Evolutionary conservation across 2,113 vertebrate species (phyloP).

Genomic region (Malurus alboscapulatus): DNA sequence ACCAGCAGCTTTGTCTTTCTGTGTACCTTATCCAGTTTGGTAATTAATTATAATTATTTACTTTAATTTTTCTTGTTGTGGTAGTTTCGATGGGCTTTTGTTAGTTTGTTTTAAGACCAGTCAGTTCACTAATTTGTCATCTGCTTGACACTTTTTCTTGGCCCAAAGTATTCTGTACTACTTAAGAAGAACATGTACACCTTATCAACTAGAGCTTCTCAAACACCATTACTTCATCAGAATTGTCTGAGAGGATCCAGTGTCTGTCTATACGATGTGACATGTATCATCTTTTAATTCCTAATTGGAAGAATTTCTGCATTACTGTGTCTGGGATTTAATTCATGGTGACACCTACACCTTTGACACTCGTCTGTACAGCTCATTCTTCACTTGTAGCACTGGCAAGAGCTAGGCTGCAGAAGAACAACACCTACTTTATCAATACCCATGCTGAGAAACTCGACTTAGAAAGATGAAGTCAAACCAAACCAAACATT

Average conservation of each 20-base stretch:
- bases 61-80: background rate
- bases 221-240: background rate
- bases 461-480: background rate
- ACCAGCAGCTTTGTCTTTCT: background rate
- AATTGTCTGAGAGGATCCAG: background rate
- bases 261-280: background rate
- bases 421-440: background rate
- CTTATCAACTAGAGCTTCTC: background rate
- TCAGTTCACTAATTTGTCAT: background rate
- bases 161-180: background rate
- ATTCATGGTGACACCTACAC: background rate
- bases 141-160: background rate
- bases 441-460: background rate
- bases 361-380: background rate
- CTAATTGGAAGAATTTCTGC: background rate
- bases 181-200: background rate
- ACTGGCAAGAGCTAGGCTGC: background rate
- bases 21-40: background rate
- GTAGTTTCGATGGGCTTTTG: accelerated
- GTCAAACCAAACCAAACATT: background rate
- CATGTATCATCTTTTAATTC: background rate
- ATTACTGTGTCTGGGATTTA: background rate
- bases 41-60: background rate
- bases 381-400: background rate
- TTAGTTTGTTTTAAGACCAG: background rate